phyloP scores from a whole-genome alignment of 1,140 invertebrate genomes.

The Sycobia sp. region DNA sequence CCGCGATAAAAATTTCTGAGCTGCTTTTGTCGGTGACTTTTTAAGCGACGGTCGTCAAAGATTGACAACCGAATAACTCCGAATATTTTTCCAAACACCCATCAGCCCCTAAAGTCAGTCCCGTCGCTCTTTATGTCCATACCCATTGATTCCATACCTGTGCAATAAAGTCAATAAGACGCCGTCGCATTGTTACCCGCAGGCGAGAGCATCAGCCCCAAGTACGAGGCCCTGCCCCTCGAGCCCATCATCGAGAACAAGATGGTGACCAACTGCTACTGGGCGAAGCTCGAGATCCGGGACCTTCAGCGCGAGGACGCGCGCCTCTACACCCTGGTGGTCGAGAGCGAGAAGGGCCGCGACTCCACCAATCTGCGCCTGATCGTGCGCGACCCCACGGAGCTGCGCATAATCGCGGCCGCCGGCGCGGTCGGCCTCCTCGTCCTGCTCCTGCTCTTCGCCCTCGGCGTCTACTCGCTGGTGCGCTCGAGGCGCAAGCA shows the following conservation, averaged over 20 bases:
- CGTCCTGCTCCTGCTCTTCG: slow-evolving; percentile 50
- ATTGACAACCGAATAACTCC: too few relatives aligned
- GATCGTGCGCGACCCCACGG: slow-evolving; percentile 53
- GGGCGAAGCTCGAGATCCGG: slow-evolving; percentile 57
- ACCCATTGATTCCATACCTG: too few relatives aligned
- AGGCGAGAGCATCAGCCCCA: slow-evolving; percentile 56
- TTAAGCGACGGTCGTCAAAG: too few relatives aligned
- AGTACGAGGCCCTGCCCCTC: slow-evolving; percentile 55
- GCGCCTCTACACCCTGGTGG: slow-evolving; percentile 53
- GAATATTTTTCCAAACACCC: too few relatives aligned
- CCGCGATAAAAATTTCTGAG: too few relatives aligned
- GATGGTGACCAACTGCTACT: slow-evolving; percentile 56
- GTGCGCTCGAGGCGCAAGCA: slow-evolving; percentile 45
- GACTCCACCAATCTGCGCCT: slow-evolving; percentile 55
- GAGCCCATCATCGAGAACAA: slow-evolving; percentile 56
- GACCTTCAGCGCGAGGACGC: slow-evolving; percentile 55
- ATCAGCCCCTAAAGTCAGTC: too few relatives aligned
- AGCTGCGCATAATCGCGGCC: slow-evolving; percentile 53
- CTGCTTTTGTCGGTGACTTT: too few relatives aligned
- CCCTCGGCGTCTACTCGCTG: slow-evolving; percentile 47
- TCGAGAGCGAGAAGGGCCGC: slow-evolving; percentile 56
- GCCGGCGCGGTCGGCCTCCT: slow-evolving; percentile 51
- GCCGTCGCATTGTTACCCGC: too few relatives aligned
- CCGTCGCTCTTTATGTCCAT: too few relatives aligned
- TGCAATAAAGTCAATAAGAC: too few relatives aligned